A percentile compares a stretch with the other conserved stretches of the same genome.
Evolutionary conservation across 2,113 vertebrate genomes (phyloP).

Genomic region (Ciconia maguari): DNA sequence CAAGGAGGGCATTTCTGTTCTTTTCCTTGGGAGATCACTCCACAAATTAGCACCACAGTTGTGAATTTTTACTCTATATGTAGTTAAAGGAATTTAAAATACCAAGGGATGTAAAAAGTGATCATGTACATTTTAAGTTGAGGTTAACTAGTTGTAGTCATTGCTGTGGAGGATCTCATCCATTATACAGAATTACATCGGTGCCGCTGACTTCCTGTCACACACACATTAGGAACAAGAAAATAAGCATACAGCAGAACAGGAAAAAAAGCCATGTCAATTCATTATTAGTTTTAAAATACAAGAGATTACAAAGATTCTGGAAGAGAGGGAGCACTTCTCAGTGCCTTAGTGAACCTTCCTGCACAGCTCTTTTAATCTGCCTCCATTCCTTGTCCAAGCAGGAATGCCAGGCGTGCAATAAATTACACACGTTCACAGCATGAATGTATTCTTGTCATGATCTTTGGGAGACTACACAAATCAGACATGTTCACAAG

Average conservation of each 20-base stretch:
- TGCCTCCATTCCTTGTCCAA: not conserved
- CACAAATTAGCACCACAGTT: not conserved
- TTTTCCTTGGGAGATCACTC: not conserved
- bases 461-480: not conserved
- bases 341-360: not conserved
- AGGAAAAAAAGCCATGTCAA: not conserved
- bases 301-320: not conserved
- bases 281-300: not conserved
- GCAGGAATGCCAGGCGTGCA: not conserved
- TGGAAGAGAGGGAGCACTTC: not conserved
- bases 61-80: not conserved
- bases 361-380: not conserved
- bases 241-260: not conserved
- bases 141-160: not conserved
- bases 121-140: not conserved
- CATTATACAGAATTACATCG: not conserved
- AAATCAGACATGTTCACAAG: not conserved
- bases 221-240: not conserved
- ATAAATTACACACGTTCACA: not conserved
- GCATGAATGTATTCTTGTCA: not conserved
- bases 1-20: not conserved
- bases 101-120: not conserved
- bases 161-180: not conserved
- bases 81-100: not conserved
- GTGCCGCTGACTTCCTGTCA: not conserved